phyloP scores from a whole-genome alignment of 1,140 invertebrate genomes.

The Leguminivora glycinivorella region DNA sequence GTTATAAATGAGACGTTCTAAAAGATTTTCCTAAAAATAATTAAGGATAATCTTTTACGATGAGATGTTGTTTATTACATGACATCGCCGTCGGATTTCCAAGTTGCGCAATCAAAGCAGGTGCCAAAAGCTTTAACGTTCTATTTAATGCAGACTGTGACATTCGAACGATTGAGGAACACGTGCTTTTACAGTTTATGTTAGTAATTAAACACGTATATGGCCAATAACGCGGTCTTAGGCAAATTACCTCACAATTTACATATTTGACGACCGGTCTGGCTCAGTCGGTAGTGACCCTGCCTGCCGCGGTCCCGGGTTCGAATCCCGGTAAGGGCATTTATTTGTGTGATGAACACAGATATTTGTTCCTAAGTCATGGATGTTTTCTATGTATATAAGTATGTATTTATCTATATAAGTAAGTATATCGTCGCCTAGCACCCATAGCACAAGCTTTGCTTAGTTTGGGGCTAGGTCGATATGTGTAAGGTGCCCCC shows the following conservation, averaged over 20 bases:
- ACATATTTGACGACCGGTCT: neutral
- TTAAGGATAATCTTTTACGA: neutral
- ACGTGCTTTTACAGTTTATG: neutral
- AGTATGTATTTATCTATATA: no score
- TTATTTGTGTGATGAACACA: no score
- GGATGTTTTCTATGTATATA: no score
- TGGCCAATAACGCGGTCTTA: neutral
- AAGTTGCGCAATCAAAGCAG: slow-evolving; percentile 2
- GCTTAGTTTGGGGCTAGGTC: no score
- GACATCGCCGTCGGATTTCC: neutral
- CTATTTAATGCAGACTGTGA: slow-evolving; percentile 1
- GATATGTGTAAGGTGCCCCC: no score
- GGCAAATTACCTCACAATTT: neutral
- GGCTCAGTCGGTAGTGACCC: no score
- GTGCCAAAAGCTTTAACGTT: neutral
- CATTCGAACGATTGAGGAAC: neutral
- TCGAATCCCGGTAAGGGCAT: no score
- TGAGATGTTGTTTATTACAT: neutral
- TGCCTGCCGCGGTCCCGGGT: no score
- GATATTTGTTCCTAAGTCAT: no score
- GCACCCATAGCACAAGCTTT: no score
- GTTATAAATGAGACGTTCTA: neutral
- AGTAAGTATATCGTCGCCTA: no score
- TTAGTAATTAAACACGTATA: neutral
- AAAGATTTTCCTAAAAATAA: no score